These are phyloP conservation scores for Ommatoiulus sabulosus DNA, from an alignment of 2,888 invertebrate species.

Conservation along the genomic window DNA sequence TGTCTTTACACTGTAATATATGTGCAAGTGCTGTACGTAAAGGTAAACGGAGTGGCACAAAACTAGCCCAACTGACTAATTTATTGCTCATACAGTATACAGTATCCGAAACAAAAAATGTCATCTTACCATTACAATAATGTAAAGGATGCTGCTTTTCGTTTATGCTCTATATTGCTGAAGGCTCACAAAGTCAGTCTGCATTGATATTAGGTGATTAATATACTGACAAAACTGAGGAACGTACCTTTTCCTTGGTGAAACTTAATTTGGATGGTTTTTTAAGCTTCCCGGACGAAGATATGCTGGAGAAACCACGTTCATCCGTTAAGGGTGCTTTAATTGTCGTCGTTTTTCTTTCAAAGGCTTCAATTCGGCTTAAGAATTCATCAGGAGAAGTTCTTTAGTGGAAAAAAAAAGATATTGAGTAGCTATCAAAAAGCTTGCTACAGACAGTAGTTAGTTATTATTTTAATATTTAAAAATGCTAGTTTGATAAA, in stretches of 20 bases:
- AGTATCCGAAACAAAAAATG: too few relatives aligned
- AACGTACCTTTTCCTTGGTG: constrained; percentile 41
- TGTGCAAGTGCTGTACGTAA: too few relatives aligned
- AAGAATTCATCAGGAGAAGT: constrained; percentile 6
- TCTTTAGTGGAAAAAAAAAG: not conserved
- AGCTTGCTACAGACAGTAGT: not conserved
- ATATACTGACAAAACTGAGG: too few relatives aligned
- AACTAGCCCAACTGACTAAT: too few relatives aligned
- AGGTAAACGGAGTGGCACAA: too few relatives aligned
- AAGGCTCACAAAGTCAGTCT: too few relatives aligned
- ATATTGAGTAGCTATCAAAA: not conserved
- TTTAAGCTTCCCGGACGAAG: constrained; percentile 20
- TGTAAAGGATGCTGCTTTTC: too few relatives aligned
- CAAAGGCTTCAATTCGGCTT: constrained; percentile 25
- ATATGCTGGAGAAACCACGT: not conserved
- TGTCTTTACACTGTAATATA: too few relatives aligned
- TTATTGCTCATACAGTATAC: too few relatives aligned
- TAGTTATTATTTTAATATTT: not conserved
- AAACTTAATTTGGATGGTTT: constrained; percentile 6
- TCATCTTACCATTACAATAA: too few relatives aligned
- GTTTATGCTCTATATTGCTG: too few relatives aligned
- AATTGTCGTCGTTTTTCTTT: not conserved
- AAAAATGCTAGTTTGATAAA: not conserved
- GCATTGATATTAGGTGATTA: too few relatives aligned
- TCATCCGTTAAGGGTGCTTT: not conserved